phyloP scores from a whole-genome alignment of 2,888 invertebrate genomes.

The Spialia ferax region DNA sequence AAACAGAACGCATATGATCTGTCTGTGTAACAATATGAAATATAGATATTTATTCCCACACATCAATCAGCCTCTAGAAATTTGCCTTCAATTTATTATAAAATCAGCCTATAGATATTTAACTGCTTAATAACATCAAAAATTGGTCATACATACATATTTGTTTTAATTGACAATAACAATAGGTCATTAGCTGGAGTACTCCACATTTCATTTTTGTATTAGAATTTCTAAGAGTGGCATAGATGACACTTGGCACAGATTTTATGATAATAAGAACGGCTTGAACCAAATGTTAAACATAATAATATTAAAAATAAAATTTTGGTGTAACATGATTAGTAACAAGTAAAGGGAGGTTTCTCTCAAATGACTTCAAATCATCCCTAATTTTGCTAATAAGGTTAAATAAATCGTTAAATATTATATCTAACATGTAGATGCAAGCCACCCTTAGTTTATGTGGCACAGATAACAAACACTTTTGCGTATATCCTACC shows the following conservation, averaged over 20 bases:
- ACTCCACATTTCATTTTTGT: not conserved
- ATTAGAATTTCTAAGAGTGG: slow-evolving; percentile 16
- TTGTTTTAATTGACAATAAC: slow-evolving; percentile 60
- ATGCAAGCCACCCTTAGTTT: no score
- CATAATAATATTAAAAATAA: no score
- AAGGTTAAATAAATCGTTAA: no score
- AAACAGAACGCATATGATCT: slow-evolving; percentile 6
- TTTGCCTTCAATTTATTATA: slow-evolving; percentile 1
- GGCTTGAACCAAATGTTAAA: no score
- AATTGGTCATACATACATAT: slow-evolving; percentile 62
- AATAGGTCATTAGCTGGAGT: slow-evolving; percentile 49
- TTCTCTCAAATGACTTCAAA: no score
- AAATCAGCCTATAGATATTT: slow-evolving; percentile 49
- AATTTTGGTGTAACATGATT: no score
- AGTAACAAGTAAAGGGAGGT: no score
- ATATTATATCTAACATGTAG: no score
- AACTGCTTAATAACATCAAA: slow-evolving; percentile 49
- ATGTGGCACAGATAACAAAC: not conserved
- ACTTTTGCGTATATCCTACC: not conserved
- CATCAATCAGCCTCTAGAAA: not conserved
- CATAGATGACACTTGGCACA: not conserved
- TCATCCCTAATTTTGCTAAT: no score
- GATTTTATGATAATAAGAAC: no score
- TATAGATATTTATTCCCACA: not conserved
- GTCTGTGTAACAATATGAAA: slow-evolving; percentile 17